phyloP scores from a whole-genome alignment of 2,113 vertebrate genomes.

The Nipponia nippon region DNA sequence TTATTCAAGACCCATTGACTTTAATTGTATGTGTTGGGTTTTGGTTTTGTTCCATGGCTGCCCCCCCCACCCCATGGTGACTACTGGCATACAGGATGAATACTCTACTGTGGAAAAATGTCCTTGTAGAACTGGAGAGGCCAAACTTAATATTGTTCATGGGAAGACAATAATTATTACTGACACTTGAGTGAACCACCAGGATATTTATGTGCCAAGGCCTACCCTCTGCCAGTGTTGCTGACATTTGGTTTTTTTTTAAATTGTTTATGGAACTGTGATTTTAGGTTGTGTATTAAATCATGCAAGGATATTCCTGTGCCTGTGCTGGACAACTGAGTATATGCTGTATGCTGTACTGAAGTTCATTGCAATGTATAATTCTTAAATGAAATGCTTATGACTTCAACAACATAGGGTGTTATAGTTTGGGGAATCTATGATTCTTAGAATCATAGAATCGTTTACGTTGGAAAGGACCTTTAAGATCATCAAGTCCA shows the following conservation, averaged over 20 bases:
- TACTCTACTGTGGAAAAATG: not conserved
- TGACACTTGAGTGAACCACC: not conserved
- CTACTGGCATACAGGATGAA: not conserved
- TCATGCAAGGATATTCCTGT: not conserved
- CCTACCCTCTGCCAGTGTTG: not conserved
- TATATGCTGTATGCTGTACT: not conserved
- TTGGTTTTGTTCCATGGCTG: not conserved
- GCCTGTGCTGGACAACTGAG: not conserved
- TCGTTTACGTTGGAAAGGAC: too few relatives aligned
- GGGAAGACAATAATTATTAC: not conserved
- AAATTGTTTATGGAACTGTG: not conserved
- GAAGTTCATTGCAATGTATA: not conserved
- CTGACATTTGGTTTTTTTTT: not conserved
- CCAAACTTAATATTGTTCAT: not conserved
- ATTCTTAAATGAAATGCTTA: not conserved
- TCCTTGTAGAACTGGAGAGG: not conserved
- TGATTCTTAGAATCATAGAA: not conserved
- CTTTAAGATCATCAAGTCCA: too few relatives aligned
- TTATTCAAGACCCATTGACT: not conserved
- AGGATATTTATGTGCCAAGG: not conserved
- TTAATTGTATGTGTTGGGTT: not conserved
- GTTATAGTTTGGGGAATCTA: not conserved
- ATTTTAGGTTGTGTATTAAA: not conserved
- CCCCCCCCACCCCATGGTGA: not conserved
- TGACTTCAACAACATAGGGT: not conserved